Percentiles rank a stretch among this genome's conserved stretches.
phyloP scores from a whole-genome alignment of 2,797 vertebrate genomes.

The Platalea minor region DNA sequence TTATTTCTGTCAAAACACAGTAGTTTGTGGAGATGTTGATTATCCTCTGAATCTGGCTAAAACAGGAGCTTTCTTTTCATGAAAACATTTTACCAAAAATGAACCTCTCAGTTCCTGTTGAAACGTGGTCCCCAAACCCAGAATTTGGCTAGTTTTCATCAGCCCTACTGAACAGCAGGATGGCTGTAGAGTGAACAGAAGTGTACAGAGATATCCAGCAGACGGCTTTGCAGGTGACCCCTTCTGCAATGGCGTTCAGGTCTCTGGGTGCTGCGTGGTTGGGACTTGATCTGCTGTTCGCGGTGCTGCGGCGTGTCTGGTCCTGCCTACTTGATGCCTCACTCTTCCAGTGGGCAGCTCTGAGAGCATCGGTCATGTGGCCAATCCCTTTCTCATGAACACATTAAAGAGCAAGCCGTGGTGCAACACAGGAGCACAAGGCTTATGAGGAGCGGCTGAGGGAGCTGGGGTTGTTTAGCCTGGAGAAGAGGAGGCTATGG shows the following conservation, averaged over 20 bases:
- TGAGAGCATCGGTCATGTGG: background rate
- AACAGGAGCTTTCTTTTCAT: background rate
- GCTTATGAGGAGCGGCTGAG: too few species aligned
- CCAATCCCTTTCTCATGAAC: background rate
- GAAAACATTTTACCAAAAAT: background rate
- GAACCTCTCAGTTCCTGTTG: background rate
- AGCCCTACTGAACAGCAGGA: background rate
- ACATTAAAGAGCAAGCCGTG: background rate
- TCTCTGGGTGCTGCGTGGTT: rapidly evolving
- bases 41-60: background rate
- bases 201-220: background rate
- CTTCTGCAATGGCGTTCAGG: background rate
- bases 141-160: background rate
- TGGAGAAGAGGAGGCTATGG: too few species aligned
- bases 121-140: background rate
- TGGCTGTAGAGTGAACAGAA: background rate
- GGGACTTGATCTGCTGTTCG: background rate
- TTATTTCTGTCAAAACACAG: background rate
- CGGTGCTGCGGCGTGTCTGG: background rate
- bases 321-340: background rate
- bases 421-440: background rate
- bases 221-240: background rate
- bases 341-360: background rate
- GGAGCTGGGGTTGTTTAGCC: too few species aligned
- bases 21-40: background rate